These are phyloP conservation scores for Agonopterix subpropinquella DNA, from an alignment of 2,888 invertebrate genomes.

Conservation along the genomic window DNA sequence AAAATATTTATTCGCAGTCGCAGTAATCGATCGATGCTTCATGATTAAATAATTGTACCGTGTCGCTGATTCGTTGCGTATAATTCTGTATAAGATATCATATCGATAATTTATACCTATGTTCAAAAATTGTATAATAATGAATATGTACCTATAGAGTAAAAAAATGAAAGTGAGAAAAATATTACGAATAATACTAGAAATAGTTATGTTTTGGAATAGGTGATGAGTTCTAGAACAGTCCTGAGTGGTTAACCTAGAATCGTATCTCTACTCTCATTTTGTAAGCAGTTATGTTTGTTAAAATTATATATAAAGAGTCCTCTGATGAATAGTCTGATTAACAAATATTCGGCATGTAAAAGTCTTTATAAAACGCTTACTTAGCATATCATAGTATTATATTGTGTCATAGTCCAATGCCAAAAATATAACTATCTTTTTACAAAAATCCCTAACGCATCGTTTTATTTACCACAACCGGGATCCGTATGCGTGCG, in stretches of 20 bases:
- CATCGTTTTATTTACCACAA: slow-evolving; percentile 61
- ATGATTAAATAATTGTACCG: slow-evolving; percentile 63
- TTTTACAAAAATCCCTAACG: slow-evolving; percentile 72
- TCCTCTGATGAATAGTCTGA: slow-evolving; percentile 76
- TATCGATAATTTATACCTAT: slow-evolving; percentile 74
- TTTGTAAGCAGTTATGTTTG: slow-evolving; percentile 74
- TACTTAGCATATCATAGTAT: slow-evolving; percentile 77
- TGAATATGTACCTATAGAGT: slow-evolving; percentile 71
- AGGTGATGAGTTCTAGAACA: slow-evolving; percentile 62
- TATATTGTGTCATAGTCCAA: slow-evolving; percentile 77
- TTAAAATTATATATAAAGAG: slow-evolving; percentile 70
- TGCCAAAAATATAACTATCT: slow-evolving; percentile 77
- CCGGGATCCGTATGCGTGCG: too few relatives aligned
- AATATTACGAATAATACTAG: slow-evolving; percentile 71
- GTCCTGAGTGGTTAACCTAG: slow-evolving; percentile 53
- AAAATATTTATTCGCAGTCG: slow-evolving; percentile 64
- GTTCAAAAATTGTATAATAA: slow-evolving; percentile 73
- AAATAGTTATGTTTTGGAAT: slow-evolving; percentile 69
- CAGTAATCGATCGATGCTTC: slow-evolving; percentile 67
- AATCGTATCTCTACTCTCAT: slow-evolving; percentile 61
- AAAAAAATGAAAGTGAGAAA: slow-evolving; percentile 74
- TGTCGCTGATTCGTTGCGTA: slow-evolving; percentile 66
- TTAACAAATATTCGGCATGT: slow-evolving; percentile 75
- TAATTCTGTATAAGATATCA: slow-evolving; percentile 69
- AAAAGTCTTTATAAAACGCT: slow-evolving; percentile 77